phyloP scores from a whole-genome alignment of 2,113 vertebrate species.

The Bagarius yarrelli region DNA sequence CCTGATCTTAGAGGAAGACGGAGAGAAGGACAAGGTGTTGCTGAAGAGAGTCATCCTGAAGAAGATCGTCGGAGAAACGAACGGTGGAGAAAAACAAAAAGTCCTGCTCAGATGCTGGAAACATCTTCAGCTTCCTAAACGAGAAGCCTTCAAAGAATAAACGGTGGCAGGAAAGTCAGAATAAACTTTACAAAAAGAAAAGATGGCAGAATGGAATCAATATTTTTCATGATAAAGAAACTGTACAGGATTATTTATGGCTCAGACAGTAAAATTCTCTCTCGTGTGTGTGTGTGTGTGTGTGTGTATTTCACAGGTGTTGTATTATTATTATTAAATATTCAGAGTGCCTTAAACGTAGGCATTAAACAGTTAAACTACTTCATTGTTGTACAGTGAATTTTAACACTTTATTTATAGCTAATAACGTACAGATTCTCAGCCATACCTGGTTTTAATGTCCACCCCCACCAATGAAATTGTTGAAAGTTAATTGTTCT shows the following conservation, averaged over 20 bases:
- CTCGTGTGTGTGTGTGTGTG: too few relatives aligned
- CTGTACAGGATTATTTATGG: constrained; percentile 9
- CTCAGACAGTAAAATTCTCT: background rate
- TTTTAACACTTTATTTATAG: background rate
- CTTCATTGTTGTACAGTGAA: background rate
- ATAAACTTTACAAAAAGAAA: background rate
- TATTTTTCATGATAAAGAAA: background rate
- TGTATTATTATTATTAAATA: too few relatives aligned
- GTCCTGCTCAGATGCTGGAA: constrained; percentile 90
- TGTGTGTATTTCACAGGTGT: too few relatives aligned
- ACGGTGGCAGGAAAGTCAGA: background rate
- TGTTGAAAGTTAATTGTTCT: too few relatives aligned
- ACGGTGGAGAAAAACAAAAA: constrained; percentile 75
- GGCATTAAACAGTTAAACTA: background rate
- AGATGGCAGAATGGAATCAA: background rate
- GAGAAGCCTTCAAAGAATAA: constrained; percentile 72
- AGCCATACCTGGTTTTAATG: too few relatives aligned
- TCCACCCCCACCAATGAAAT: too few relatives aligned
- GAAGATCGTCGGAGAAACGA: constrained; percentile 74
- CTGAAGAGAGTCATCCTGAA: constrained; percentile 84
- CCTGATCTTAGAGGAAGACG: constrained; percentile 79
- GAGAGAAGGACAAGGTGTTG: constrained; percentile 75
- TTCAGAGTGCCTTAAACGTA: too few relatives aligned
- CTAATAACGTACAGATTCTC: background rate
- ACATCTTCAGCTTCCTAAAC: constrained; percentile 75